A percentile compares a stretch with the other conserved stretches of the same genome.
phyloP scores from a whole-genome alignment of 2,113 vertebrate species.

The Pterocles burchelli region DNA sequence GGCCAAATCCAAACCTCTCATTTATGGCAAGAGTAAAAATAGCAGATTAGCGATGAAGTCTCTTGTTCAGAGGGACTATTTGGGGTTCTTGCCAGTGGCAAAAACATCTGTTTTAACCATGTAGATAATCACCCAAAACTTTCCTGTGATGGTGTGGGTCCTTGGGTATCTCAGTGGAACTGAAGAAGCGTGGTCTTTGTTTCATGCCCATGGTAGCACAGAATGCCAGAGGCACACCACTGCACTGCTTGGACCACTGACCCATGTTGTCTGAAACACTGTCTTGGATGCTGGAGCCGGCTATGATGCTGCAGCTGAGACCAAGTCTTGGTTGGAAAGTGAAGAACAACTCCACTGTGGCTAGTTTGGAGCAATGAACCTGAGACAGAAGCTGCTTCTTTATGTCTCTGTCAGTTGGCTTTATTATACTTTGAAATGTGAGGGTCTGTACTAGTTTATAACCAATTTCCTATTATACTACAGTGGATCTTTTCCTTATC shows the following conservation, averaged over 20 bases:
- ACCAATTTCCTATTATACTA: background rate
- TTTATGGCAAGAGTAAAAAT: background rate
- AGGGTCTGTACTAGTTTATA: background rate
- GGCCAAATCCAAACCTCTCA: background rate
- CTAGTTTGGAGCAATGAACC: background rate
- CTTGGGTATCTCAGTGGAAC: background rate
- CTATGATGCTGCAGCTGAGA: background rate
- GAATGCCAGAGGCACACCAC: background rate
- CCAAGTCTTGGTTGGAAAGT: background rate
- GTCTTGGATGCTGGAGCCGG: background rate
- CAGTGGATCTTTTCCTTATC: background rate
- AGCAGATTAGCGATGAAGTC: background rate
- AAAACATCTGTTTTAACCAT: background rate
- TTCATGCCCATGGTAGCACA: background rate
- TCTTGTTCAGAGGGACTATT: background rate
- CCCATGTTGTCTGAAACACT: fast-evolving
- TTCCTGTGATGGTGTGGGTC: background rate
- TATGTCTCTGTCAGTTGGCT: background rate
- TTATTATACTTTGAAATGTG: background rate
- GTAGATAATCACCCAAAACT: background rate
- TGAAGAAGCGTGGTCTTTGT: background rate
- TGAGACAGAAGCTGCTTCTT: background rate
- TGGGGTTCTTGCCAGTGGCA: background rate
- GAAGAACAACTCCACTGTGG: background rate
- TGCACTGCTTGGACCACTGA: background rate